These are phyloP conservation scores for Drosophila setosimentum DNA, from an alignment of 2,888 invertebrate genomes.

Conservation along the genomic window DNA sequence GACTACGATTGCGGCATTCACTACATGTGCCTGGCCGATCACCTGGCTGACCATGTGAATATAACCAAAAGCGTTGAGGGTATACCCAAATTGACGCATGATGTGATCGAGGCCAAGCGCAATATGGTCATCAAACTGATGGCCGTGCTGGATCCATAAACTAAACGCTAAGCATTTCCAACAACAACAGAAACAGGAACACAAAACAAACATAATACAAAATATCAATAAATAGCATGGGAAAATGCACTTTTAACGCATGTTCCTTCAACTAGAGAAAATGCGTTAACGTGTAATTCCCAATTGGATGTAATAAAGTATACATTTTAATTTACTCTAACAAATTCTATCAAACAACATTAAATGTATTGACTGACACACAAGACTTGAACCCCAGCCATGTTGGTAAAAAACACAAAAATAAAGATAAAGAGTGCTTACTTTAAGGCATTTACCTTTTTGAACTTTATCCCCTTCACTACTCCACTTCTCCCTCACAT, in stretches of 20 bases:
- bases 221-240: too few relatives aligned
- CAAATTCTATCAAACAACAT: slow-evolving; percentile 8
- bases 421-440: not conserved
- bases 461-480: slow-evolving; percentile 1
- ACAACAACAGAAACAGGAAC: not conserved
- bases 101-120: slow-evolving; percentile 87
- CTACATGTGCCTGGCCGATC: slow-evolving; percentile 92
- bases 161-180: not conserved
- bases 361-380: not conserved
- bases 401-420: not conserved
- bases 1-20: slow-evolving; percentile 96
- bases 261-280: too few relatives aligned
- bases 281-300: too few relatives aligned
- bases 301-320: not conserved
- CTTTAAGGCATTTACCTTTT: slow-evolving; percentile 11
- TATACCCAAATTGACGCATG: slow-evolving; percentile 83
- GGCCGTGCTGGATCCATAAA: slow-evolving; percentile 83
- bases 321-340: not conserved
- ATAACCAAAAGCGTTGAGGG: slow-evolving; percentile 80
- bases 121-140: slow-evolving; percentile 88
- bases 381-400: too few relatives aligned
- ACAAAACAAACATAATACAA: not conserved
- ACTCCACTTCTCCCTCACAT: too few relatives aligned
- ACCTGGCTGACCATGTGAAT: slow-evolving; percentile 82
- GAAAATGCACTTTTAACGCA: not conserved